Conservation (phyloP, 2,113 vertebrate species). For the Andinoacara biseriatus region DNA sequence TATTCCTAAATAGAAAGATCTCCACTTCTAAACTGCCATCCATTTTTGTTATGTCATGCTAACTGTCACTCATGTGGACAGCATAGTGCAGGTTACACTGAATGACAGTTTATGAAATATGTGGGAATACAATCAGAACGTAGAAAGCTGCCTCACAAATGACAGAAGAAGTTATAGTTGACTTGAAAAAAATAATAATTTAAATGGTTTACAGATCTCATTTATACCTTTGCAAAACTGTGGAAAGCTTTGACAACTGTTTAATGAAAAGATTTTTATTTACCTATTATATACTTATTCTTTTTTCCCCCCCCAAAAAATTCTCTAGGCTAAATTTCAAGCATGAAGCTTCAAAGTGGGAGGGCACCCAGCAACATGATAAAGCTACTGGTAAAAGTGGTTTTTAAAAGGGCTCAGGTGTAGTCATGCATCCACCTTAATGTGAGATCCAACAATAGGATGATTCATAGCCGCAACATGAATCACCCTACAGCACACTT, state of each 20-base stretch:
- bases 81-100: constrained; percentile 3
- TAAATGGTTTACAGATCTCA: background rate
- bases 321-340: constrained; percentile 27
- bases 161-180: background rate
- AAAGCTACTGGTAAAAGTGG: background rate
- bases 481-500: constrained; percentile 1
- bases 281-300: background rate
- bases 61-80: constrained; percentile 19
- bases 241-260: background rate
- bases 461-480: background rate
- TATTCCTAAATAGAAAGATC: constrained; percentile 48
- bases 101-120: constrained; percentile 20
- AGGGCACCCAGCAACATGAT: background rate
- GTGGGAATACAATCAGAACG: constrained; percentile 9
- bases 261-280: constrained; percentile 3
- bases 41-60: constrained; percentile 21
- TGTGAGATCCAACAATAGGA: constrained; percentile 42
- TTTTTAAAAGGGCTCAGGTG: constrained; percentile 17
- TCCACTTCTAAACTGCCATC: constrained; percentile 55
- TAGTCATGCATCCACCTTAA: constrained; percentile 15
- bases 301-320: background rate
- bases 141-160: background rate
- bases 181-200: background rate
- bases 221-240: background rate
- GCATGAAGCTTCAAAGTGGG: constrained; percentile 24